phyloP scores from a whole-genome alignment of 2,888 invertebrate genomes.

The Metopia argyrocephala region DNA sequence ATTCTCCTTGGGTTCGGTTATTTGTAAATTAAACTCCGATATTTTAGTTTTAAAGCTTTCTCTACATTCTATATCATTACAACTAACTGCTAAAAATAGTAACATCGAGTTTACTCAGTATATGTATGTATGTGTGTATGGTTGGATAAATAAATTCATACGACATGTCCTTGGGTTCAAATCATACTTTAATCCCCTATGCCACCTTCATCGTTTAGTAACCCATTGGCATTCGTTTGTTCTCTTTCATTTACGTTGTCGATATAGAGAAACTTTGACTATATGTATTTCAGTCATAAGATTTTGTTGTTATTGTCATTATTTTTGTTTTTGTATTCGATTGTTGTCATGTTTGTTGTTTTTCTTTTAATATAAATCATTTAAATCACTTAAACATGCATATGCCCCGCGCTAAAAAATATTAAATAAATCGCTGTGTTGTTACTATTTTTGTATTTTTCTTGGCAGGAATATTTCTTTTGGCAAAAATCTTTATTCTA shows the following conservation, averaged over 20 bases:
- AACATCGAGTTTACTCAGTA: too few species aligned
- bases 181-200: too few species aligned
- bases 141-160: too few species aligned
- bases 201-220: too few species aligned
- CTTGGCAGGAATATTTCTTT: constrained; percentile 75
- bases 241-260: not conserved
- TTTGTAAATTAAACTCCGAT: too few species aligned
- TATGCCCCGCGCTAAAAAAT: constrained; percentile 71
- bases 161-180: too few species aligned
- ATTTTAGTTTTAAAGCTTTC: too few species aligned
- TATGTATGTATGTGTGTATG: too few species aligned
- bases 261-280: constrained; percentile 21
- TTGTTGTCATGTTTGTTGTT: constrained; percentile 5
- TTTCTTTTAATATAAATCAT: constrained; percentile 75
- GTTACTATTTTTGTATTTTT: not conserved
- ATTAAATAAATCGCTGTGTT: constrained; percentile 78
- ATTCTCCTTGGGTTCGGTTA: too few species aligned
- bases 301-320: constrained; percentile 62
- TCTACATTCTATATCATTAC: too few species aligned
- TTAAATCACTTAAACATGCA: constrained; percentile 79
- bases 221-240: too few species aligned
- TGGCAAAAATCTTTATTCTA: constrained; percentile 35
- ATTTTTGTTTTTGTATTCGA: not conserved
- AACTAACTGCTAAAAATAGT: too few species aligned
- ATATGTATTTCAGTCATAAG: constrained; percentile 71